Evolutionary conservation across 2,113 vertebrate species (phyloP).

Genomic region (Spea bombifrons): DNA sequence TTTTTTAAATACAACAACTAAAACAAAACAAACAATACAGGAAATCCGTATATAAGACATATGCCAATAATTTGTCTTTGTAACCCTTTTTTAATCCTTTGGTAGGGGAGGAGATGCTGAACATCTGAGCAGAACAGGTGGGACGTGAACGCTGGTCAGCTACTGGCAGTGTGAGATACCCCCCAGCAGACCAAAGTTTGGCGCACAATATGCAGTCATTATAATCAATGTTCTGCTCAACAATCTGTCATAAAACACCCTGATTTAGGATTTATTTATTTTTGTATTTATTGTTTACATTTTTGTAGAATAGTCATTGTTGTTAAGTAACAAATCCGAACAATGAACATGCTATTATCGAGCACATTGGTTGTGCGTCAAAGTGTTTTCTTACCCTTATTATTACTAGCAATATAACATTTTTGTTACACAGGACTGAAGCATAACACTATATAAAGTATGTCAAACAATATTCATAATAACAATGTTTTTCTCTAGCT

Average conservation of each 20-base stretch:
- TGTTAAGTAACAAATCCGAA: no score
- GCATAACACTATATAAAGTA: no score
- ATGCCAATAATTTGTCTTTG: conserved; percentile 18
- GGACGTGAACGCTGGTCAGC: conserved; percentile 25
- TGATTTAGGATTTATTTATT: neutral
- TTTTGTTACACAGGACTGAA: no score
- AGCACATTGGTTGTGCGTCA: no score
- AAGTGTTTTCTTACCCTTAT: no score
- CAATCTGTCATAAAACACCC: neutral
- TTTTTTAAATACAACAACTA: neutral
- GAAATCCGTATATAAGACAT: conserved; percentile 1
- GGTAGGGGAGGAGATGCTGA: conserved; percentile 21
- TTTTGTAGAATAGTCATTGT: no score
- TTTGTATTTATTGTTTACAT: no score
- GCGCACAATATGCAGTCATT: neutral
- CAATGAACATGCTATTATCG: no score
- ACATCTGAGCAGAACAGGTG: conserved; percentile 43
- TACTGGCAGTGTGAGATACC: conserved; percentile 1
- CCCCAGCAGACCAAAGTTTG: conserved; percentile 30
- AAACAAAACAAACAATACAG: conserved; percentile 17
- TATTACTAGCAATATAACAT: no score
- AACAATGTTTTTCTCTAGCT: no score
- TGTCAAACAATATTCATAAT: no score
- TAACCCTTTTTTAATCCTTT: conserved; percentile 18
- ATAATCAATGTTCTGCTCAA: neutral